Evolutionary conservation across 2,888 invertebrate species (phyloP), one percentile per base, ranked within the genome.

Genomic region (Sisyra nigra): DNA sequence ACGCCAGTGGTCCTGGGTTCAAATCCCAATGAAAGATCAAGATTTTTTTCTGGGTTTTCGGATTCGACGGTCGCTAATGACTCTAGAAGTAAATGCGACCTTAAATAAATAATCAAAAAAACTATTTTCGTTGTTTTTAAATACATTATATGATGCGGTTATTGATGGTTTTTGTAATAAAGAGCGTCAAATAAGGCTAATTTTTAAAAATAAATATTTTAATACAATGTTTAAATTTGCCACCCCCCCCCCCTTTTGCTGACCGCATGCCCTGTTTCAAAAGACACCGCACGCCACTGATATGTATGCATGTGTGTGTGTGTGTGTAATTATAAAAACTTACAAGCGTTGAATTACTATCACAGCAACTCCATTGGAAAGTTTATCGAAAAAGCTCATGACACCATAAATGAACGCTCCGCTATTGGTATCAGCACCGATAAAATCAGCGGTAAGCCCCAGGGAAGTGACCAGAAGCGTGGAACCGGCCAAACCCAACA

Each of bases 371-470:
- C 93, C 93, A 63, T 91, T 92, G 1, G 85, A 76, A 6, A 93
- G 64, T 63, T 93, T 94, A 63, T 93, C 93, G 8, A 80, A 71
- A 56, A 93, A 91, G 59, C 91, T 91, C 86, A 93, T 91, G 10
- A 85, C 72, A 4, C 92, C 92, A 57, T 88, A 93, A 1, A 93
- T 83, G 61, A 92, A 92, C 15, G 92, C 92, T 3, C 89, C 86
- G 48, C 79, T 85, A 52, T 84, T 80, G 0, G 82, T 83, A 55
- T 80, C 79, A 30, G 73, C 69, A 11, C 86, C 88, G 44, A 93
- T 89, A 43, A 92, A 68, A 61, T 93, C 91, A 1, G 89, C 84
- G 0, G 88, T 88, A 51, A 91, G 71, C 1, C 88, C 79, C 35
- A 93, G 66, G 54, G 89, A 86, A 2, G 87, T 87, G 19, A 93